Conservation (phyloP, 2,888 invertebrate genomes). For the Phragmatobia fuliginosa region DNA sequence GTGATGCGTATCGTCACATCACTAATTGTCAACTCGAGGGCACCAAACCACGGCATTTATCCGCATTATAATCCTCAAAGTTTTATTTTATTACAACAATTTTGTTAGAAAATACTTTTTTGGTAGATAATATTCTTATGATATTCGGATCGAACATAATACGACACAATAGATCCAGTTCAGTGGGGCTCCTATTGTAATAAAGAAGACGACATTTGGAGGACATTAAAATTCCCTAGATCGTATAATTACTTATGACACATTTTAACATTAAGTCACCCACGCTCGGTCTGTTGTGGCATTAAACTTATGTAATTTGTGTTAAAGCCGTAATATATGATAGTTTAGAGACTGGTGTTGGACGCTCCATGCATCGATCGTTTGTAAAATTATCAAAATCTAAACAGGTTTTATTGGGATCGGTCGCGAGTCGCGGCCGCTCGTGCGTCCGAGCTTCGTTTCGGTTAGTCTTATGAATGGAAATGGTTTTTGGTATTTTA, state of each 20-base stretch:
- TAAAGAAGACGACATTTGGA: constrained; percentile 83
- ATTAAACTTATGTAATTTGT: constrained; percentile 86
- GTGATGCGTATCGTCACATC: constrained; percentile 80
- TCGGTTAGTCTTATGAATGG: constrained; percentile 83
- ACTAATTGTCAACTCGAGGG: constrained; percentile 73
- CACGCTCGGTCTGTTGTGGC: constrained; percentile 83
- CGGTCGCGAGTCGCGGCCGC: constrained; percentile 48
- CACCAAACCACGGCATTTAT: constrained; percentile 50
- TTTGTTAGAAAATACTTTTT: constrained; percentile 35
- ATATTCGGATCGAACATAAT: constrained; percentile 71
- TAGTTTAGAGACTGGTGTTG: constrained; percentile 79
- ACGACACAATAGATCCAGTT: constrained; percentile 80
- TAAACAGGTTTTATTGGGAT: constrained; percentile 84
- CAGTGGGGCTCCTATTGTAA: constrained; percentile 78
- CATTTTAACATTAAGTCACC: constrained; percentile 85
- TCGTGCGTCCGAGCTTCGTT: constrained; percentile 77
- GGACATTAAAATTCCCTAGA: constrained; percentile 84
- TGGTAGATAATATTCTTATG: constrained; percentile 45
- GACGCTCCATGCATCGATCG: constrained; percentile 81
- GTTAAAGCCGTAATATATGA: constrained; percentile 86
- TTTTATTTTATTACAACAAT: constrained; percentile 44
- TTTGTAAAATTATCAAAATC: constrained; percentile 87
- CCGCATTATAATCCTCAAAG: constrained; percentile 47
- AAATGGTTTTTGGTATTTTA: constrained; percentile 85
- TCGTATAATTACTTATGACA: constrained; percentile 86